phyloP scores from a whole-genome alignment of 92 coral and sea anemone species.

The Diadumene lineata region DNA sequence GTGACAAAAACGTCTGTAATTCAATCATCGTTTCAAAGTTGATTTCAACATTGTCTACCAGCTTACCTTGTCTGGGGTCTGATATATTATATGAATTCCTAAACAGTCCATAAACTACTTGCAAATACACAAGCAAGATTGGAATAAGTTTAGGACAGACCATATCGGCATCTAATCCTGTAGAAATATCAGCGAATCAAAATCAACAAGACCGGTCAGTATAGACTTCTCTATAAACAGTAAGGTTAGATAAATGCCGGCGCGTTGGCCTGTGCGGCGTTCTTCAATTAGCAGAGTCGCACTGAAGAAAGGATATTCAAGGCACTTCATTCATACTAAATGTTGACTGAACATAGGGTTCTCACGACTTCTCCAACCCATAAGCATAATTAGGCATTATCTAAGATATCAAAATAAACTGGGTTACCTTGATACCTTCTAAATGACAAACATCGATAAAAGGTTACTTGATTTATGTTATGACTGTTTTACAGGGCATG shows the following conservation, averaged over 20 bases:
- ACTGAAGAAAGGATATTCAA: too few species aligned
- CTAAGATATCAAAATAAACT: constrained; percentile 62
- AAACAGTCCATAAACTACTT: constrained; percentile 9
- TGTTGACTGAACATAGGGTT: background rate
- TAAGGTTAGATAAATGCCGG: too few species aligned
- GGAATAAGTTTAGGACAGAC: constrained; percentile 1
- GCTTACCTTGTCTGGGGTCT: constrained; percentile 19
- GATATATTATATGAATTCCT: constrained; percentile 17
- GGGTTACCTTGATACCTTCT: constrained; percentile 46
- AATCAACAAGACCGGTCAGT: background rate
- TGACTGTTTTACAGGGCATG: constrained; percentile 42
- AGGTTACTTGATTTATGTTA: background rate
- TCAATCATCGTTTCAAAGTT: constrained; percentile 15
- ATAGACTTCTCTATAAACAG: too few species aligned
- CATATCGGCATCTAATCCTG: constrained; percentile 23
- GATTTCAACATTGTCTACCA: background rate
- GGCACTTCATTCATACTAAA: background rate
- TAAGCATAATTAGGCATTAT: constrained; percentile 20
- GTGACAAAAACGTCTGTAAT: constrained; percentile 23
- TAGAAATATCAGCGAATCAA: background rate
- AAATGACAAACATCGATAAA: constrained; percentile 47
- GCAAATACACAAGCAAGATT: constrained; percentile 1
- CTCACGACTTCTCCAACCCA: constrained; percentile 33
- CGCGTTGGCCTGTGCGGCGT: too few species aligned
- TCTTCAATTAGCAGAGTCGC: too few species aligned